Base-by-base conservation (phyloP, 2,888 invertebrate genomes). In the Heliconius ethilla region DNA sequence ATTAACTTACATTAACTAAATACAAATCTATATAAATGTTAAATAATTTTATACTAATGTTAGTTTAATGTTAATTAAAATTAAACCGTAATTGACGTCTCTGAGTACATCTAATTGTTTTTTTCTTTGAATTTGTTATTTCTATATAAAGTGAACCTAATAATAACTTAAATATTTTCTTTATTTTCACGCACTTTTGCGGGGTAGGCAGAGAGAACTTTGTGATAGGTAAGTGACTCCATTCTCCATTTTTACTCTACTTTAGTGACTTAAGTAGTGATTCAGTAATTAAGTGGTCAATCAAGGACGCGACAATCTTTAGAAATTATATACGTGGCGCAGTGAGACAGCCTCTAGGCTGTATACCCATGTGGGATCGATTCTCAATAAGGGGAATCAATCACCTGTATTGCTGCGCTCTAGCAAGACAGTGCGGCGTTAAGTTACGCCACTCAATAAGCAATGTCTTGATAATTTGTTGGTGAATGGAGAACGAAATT, bases 181-280 rank as follows among this genome's bases (percentile, higher is more conserved):
- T 69, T 69, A 69, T 69, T 69, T 69, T 69, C 67, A 69, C 67
- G 67, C 40, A 69, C 67, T 69, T 69, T 15, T 69, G 67, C 67
- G 67, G 67, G 67, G 67, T 69, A 69, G 67, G 67, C 67, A 69
- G 67, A 69, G 67, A 40, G 67, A 69, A 69, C 67, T 69, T 40
- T 69, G 67, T 40, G 67, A 69, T 69, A 40, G 67, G 67, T 69
- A 69, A 69, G 67, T 69, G 67, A 69, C 67, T 69, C 67, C 67
- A 69, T 37, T 33, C 67, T 67, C 67, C 67, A 37, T 67, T 69
- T 40, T 69, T 29, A 13, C 40, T n/a, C 13, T 67, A 25, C 3
- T 25, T 40, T 69, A 69, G 67, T 40, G 67, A 40, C 27, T 40
- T 69, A 25, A 63, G 25, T 63, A 25, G 25, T 63, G 55, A 22